These are phyloP conservation scores for Ptilorrhoa leucosticta DNA, from an alignment of 2,113 vertebrate genomes.

Conservation along the genomic window DNA sequence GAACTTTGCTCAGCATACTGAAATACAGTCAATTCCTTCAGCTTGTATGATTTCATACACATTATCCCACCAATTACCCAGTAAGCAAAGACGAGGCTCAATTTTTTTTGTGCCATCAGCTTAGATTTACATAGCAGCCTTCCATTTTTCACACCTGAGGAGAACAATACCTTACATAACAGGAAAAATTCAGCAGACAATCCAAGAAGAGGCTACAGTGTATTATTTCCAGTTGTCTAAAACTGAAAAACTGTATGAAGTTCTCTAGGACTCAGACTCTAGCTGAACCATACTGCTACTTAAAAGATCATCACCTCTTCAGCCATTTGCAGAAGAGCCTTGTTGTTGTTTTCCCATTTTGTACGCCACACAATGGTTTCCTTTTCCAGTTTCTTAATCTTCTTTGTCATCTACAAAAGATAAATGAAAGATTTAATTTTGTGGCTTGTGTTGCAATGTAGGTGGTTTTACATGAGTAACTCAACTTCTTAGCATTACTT, in stretches of 20 bases:
- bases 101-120: background rate
- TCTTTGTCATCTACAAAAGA: slow-evolving; percentile 92
- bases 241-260: background rate
- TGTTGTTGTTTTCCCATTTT: slow-evolving; percentile 98
- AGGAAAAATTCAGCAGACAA: background rate
- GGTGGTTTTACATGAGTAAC: background rate
- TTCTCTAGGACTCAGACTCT: background rate
- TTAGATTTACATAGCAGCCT: background rate
- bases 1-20: background rate
- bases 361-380: slow-evolving; percentile 95
- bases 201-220: background rate
- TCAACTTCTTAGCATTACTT: background rate
- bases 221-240: background rate
- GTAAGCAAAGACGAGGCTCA: background rate
- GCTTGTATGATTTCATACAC: background rate
- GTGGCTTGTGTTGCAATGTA: background rate
- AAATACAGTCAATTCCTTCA: background rate
- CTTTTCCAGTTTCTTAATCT: slow-evolving; percentile 99
- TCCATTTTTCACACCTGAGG: background rate
- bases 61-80: background rate
- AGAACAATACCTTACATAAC: background rate
- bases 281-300: background rate
- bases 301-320: slow-evolving; percentile 81
- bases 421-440: background rate
- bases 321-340: slow-evolving; percentile 97